Base-by-base conservation (phyloP, 2,888 invertebrate genomes). In the Sarcophaga variegata region DNA sequence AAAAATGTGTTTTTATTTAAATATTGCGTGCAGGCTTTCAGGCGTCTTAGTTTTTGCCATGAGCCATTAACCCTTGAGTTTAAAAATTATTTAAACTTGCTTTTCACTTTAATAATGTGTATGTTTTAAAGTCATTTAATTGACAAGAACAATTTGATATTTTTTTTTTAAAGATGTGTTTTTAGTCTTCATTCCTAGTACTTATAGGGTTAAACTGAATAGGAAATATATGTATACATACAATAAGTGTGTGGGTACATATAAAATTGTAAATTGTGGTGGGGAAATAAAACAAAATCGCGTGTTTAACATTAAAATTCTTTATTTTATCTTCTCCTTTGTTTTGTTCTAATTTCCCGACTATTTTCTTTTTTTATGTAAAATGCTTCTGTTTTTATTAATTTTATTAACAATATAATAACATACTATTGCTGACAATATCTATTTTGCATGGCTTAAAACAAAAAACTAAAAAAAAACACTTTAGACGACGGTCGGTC, bases 11-110 rank as follows among this genome's bases (percentile, higher is more conserved):
- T 74, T 11, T 69, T 67, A 60, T 45, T 77, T 77, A 45, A 70
- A 49, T 63, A 20, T 81, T 85, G 85, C 85, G 85, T 85, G 85
- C 59, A 81, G 81, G 67, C 81, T 81, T 54, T 67, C 17, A 69
- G 85, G 72, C 85, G 81, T 72, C 81, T 72, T 4, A 4, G 27
- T 3, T 17, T 37, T 12, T 37, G 2, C 1, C 2, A 54, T 54
- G 14, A 54, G 3, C 10, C 37, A 37, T 37, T 54, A 54, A 17
- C 54, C 12, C 17, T 54, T 54, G 54, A 27, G 14, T 37, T 3
- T 54, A 37, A 37, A 37, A 10, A 37, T 2, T 37, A 37, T 37
- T 37, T 37, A 37, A 37, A 37, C 1, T 2, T 8, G 8, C 37
- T 37, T 37, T 37, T 37, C 37, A 37, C 37, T 37, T 37, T 37